Conservation (phyloP, 2,113 vertebrate genomes). For the Helogale parvula region DNA sequence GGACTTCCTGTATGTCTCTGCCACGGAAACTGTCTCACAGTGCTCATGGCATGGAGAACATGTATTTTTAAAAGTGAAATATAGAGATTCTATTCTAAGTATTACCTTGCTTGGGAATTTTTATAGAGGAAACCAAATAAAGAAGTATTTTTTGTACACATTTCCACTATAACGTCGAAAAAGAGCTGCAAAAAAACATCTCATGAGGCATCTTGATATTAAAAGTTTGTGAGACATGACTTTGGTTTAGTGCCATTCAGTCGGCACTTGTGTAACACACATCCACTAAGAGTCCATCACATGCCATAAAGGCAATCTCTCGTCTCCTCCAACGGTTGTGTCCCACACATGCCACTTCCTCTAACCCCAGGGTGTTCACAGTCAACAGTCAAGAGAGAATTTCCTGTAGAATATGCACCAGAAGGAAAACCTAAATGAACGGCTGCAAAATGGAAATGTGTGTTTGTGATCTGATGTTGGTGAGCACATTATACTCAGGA, state of each 20-base stretch:
- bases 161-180: neutral
- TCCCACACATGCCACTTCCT: neutral
- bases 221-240: neutral
- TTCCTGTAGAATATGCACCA: neutral
- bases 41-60: neutral
- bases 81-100: neutral
- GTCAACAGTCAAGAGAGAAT: neutral
- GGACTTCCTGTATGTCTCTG: neutral
- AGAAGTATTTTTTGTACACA: neutral
- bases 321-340: neutral
- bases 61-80: neutral
- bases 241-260: conserved; percentile 27
- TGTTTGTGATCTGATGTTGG: neutral
- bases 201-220: neutral
- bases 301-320: neutral
- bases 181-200: neutral
- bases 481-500: neutral
- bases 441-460: neutral
- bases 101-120: neutral
- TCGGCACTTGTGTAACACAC: neutral
- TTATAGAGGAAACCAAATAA: neutral
- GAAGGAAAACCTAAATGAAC: neutral
- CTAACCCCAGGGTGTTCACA: neutral
- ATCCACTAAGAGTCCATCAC: neutral
- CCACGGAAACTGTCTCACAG: neutral